Evolutionary conservation across 2,888 invertebrate species (phyloP), one percentile per base, ranked within the genome.

Genomic region (Polietes domitor): DNA sequence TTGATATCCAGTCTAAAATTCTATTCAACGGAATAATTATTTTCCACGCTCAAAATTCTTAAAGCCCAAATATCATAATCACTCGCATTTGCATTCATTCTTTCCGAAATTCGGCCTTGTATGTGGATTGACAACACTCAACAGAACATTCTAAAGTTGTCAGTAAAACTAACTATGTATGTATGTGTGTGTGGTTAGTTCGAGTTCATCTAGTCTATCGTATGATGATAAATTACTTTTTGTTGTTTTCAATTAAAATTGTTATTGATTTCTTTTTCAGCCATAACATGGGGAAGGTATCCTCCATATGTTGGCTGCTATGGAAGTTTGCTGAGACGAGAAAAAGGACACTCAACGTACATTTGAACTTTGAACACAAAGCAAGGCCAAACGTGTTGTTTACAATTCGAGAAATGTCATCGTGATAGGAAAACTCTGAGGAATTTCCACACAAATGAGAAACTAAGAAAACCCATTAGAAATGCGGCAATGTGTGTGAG

Each of bases 391-490:
- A 80, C 43, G 77, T 83, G 37, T 80, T 63, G 21, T 37, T 65
- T 63, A 41, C 77, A 77, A 83, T 73, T 77, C 77, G 74, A 72
- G 63, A 77, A 77, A 83, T 83, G 83, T 83, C 83, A 83, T 77
- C 83, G 71, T 65, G 71, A 71, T 71, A 43, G 41, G 26, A 77
- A 77, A 28, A 72, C 83, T 80, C 83, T 41, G 43, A 80, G 80
- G 83, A 83, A 83, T 83, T 78, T 72, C 68, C 50, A 55, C 26
- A 61, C 17, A 61, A 32, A 65, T 43, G 50, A 37, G 55, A 55
- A 72, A 72, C 37, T 72, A 73, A 73, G 73, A 73, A 73, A 73
- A 72, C 55, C 73, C 73, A 73, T 73, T 77, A 77, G 43, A 37
- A 74, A 63, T 61, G 26, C 28, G 28, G 7, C 32, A 72, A 58